Evolutionary conservation across 2,888 invertebrate species (phyloP).

Genomic region (Anoncus sp.): DNA sequence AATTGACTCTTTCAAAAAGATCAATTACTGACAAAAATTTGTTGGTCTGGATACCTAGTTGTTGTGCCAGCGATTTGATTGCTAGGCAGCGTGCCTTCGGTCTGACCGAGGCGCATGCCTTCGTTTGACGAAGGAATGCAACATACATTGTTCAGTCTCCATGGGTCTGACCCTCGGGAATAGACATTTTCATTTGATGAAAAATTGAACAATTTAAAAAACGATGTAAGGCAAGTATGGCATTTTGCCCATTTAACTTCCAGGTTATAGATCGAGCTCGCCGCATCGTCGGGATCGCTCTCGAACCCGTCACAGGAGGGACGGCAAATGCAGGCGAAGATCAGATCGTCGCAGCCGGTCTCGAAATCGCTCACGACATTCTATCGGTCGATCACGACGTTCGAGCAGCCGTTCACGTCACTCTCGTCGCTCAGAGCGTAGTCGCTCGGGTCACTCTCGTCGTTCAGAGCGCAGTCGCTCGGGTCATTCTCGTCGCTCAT

Average conservation of each 20-base stretch:
- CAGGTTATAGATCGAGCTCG: constrained; percentile 26
- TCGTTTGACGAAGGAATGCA: constrained; percentile 21
- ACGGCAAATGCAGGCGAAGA: constrained; percentile 4
- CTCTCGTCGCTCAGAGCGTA: constrained; percentile 24
- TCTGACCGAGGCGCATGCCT: constrained; percentile 10
- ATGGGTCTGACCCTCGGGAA: constrained; percentile 17
- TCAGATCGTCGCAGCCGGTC: constrained; percentile 13
- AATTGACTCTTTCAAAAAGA: constrained; percentile 5
- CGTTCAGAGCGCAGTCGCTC: constrained; percentile 14
- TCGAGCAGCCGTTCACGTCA: constrained; percentile 2
- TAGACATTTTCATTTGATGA: constrained; percentile 28
- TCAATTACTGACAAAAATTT: constrained; percentile 7
- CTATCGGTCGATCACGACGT: constrained; percentile 10
- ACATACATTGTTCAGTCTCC: constrained; percentile 13
- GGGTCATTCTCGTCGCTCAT: constrained; percentile 6
- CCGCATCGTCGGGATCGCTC: constrained; percentile 24
- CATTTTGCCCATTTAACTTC: constrained; percentile 2
- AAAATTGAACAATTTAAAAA: constrained; percentile 8
- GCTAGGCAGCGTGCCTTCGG: constrained; percentile 16
- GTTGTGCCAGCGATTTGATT: constrained; percentile 32
- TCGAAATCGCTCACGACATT: constrained; percentile 16
- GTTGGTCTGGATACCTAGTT: constrained; percentile 6
- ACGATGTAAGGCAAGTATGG: background rate
- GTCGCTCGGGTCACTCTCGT: constrained; percentile 18
- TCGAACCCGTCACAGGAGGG: constrained; percentile 11